Base-by-base conservation (phyloP, 2,888 invertebrate genomes). In the Omphaloscelis lunosa region DNA sequence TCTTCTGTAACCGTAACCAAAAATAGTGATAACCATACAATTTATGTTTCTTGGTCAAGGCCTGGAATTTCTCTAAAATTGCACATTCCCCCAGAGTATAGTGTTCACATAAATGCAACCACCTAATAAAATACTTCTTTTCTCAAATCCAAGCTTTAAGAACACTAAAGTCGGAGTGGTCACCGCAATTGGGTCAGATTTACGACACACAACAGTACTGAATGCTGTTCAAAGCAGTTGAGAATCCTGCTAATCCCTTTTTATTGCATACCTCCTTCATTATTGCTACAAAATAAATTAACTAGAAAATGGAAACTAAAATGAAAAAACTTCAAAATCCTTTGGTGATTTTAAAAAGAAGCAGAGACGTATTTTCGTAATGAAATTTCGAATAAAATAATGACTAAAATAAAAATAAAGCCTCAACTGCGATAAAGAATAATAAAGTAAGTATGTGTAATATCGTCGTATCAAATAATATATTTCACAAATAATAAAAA, bases 161-260 rank as follows among this genome's bases (percentile, higher is more conserved):
- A 71, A 56, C n/a, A 45, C 17, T 73, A 61, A 39, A 63, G 51
- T 68, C 39, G 17, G 41, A 45, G 20, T 59, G 45, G 41, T 20
- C 20, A 56, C 70, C 71, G 61, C 45, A 75, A 72, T 74, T 75
- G 73, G 45, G 58, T 75, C 69, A 62, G n/a, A 80, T 80, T 85
- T 76, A 75, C 45, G 51, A 20, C 61, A 62, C 23, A 61, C 62
- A 53, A 69, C 68, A 72, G n/a, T 58, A 84, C 73, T 67, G 27
- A 29, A 69, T 34, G 39, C 56, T 61, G 45, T 27, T 56, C n/a
- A 53, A 65, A 76, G 48, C 39, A 62, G 41, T 65, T 1, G 45
- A 68, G 8, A 67, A 72, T 63, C 41, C 72, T 59, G 63, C 4
- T 69, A 77, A 80, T 68, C 29, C 72, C 56, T 56, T 65, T 85